phyloP scores from a whole-genome alignment of 2,113 vertebrate species.

The Poecilia latipinna region DNA sequence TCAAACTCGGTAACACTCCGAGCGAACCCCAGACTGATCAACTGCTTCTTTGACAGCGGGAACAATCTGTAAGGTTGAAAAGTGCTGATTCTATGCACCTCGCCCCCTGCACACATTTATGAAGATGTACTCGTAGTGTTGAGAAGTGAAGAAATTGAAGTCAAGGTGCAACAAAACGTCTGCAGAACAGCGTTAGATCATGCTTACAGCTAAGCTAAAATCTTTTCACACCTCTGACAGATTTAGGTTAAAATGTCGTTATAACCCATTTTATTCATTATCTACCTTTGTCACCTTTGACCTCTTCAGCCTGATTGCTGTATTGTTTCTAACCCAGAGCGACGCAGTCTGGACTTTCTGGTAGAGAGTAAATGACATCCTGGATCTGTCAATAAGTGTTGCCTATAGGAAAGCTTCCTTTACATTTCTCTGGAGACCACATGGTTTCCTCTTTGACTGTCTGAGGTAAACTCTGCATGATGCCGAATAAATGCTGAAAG shows the following conservation, averaged over 20 bases:
- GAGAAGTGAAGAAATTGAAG: too few species aligned
- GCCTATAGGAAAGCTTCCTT: background rate
- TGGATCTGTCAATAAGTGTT: background rate
- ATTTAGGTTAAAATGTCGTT: background rate
- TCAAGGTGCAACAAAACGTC: too few species aligned
- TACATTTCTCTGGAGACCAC: background rate
- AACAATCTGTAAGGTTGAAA: conserved; percentile 1
- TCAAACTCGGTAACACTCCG: background rate
- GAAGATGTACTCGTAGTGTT: too few species aligned
- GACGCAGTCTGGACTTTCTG: background rate
- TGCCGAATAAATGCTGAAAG: too few species aligned
- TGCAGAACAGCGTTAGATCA: too few species aligned
- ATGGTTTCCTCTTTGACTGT: too few species aligned
- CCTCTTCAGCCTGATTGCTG: background rate
- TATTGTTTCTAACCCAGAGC: background rate
- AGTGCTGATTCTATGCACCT: background rate
- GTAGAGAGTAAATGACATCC: background rate
- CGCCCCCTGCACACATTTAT: background rate
- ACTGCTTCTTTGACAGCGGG: conserved; percentile 1
- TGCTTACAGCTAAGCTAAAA: background rate
- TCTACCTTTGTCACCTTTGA: background rate
- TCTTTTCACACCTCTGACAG: background rate
- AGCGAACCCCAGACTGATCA: conserved; percentile 4
- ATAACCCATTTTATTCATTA: background rate
- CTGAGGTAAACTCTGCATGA: too few species aligned